Percentiles rank a stretch among this genome's conserved stretches.
These are phyloP conservation scores for Erythrocercus mccallii DNA, from an alignment of 2,113 vertebrate species.

Conservation along the genomic window DNA sequence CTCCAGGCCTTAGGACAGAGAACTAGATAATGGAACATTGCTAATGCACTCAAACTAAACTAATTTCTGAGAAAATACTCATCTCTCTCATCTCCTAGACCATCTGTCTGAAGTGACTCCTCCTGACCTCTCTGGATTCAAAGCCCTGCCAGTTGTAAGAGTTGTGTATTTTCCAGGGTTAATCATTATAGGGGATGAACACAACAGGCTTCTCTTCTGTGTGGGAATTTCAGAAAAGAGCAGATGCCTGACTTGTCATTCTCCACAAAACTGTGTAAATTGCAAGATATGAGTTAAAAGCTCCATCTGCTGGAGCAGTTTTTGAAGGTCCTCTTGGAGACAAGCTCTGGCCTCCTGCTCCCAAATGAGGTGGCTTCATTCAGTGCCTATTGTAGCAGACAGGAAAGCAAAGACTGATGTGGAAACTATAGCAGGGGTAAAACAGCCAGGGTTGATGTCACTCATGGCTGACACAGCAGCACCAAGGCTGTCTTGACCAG, in stretches of 20 bases:
- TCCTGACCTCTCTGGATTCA: background rate
- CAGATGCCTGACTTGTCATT: background rate
- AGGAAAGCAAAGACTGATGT: background rate
- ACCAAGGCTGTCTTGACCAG: background rate
- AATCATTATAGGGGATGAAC: background rate
- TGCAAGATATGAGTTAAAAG: conserved; percentile 39
- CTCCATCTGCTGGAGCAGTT: conserved; percentile 58
- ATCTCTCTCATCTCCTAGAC: background rate
- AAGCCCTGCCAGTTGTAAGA: background rate
- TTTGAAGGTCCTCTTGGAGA: conserved; percentile 17
- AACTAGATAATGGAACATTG: background rate
- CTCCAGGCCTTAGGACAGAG: background rate
- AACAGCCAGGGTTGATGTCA: background rate
- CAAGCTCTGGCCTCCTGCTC: background rate
- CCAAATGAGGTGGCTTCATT: background rate
- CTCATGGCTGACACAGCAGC: background rate
- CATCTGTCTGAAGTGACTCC: background rate
- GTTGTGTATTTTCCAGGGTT: background rate
- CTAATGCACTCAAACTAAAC: background rate
- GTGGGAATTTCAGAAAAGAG: background rate
- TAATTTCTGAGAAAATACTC: background rate
- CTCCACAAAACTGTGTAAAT: background rate
- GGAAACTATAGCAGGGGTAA: background rate
- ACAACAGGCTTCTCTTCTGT: background rate
- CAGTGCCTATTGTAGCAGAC: background rate